phyloP scores from a whole-genome alignment of 2,113 vertebrate genomes.

The Cynocephalus volans region DNA sequence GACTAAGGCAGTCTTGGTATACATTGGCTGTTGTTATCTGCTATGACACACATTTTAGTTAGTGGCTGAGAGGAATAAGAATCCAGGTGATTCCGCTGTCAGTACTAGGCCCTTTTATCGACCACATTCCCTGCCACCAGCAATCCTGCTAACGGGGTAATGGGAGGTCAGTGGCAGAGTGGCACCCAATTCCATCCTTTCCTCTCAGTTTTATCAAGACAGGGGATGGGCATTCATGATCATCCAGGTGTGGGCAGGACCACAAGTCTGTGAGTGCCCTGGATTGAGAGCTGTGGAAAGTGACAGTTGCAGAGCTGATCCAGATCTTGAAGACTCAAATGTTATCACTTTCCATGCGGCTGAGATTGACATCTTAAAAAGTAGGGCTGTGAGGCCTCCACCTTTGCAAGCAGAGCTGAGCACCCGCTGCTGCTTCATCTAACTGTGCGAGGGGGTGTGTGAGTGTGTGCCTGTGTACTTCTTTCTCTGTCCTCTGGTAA shows the following conservation, averaged over 20 bases:
- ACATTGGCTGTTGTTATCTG: fast-evolving
- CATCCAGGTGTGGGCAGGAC: fast-evolving
- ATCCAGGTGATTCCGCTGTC: background rate
- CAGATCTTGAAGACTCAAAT: background rate
- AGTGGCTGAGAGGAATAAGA: background rate
- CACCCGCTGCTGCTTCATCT: background rate
- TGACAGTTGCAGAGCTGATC: background rate
- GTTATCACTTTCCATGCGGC: background rate
- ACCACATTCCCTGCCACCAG: background rate
- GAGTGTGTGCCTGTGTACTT: background rate
- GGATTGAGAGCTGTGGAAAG: background rate
- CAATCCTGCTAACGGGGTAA: background rate
- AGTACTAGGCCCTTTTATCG: background rate
- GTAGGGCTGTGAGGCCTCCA: background rate
- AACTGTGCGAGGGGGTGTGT: too few species aligned
- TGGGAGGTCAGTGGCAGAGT: background rate
- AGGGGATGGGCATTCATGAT: background rate
- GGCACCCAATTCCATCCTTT: fast-evolving
- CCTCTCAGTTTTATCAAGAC: background rate
- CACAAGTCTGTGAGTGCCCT: background rate
- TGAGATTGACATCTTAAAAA: background rate
- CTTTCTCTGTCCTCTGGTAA: background rate
- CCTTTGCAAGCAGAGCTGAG: background rate
- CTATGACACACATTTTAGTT: background rate
- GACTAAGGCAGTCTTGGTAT: fast-evolving